Evolutionary conservation across 2,113 vertebrate genomes (phyloP).

Genomic region (Aspiorhynchus laticeps): DNA sequence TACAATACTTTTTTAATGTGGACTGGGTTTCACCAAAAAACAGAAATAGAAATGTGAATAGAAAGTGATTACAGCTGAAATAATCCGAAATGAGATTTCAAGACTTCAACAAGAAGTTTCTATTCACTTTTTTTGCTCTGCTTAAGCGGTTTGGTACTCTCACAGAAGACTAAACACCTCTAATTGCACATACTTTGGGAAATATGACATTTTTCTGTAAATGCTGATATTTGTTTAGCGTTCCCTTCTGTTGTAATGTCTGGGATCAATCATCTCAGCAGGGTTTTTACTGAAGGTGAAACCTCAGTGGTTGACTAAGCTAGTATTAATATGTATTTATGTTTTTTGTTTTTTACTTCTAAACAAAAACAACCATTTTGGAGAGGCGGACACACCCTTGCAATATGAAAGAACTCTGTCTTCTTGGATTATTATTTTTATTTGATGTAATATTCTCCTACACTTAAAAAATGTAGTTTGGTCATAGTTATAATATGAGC

Average conservation of each 20-base stretch:
- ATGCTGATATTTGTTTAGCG: conserved; percentile 22
- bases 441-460: conserved; percentile 26
- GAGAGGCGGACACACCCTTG: not conserved
- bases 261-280: conserved; percentile 50
- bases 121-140: not conserved
- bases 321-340: not conserved
- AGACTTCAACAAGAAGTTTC: not conserved
- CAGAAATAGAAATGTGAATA: not conserved
- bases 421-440: conserved; percentile 2
- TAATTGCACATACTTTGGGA: not conserved
- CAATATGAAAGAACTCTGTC: not conserved
- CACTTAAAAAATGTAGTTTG: not conserved
- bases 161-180: not conserved
- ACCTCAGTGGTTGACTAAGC: not conserved
- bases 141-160: not conserved
- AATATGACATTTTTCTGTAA: conserved; percentile 21
- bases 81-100: not conserved
- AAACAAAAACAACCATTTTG: not conserved
- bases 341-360: not conserved
- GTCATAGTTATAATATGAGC: not conserved
- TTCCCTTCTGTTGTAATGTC: conserved; percentile 11
- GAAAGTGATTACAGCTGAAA: not conserved
- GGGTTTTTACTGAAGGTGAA: conserved; percentile 28
- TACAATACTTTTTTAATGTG: not conserved
- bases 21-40: not conserved